Base-by-base conservation (phyloP, 1,140 invertebrate genomes). In the Heterodera carotae region DNA sequence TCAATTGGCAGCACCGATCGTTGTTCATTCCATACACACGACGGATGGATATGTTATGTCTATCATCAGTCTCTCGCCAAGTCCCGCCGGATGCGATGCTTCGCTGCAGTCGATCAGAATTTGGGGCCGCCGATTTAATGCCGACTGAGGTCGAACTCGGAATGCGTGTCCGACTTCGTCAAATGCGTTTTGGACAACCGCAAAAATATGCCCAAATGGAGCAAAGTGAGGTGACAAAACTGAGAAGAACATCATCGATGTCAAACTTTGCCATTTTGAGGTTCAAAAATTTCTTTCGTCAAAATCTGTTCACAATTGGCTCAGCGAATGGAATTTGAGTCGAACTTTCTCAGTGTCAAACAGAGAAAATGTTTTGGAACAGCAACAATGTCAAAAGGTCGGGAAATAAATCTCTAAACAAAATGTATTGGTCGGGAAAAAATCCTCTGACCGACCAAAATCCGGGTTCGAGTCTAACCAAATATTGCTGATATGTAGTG, bases 321-420 rank as follows among this genome's bases (percentile, higher is more conserved):
- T 74, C n/a, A 74, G 71, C 59, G 71, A 74, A 62, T 74, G 71
- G 71, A 56, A 74, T 62, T 64, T 74, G 53, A 74, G 48, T n/a
- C 43, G 15, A 64, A 66, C 62, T 10, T 31, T 66, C 27, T 53
- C 48, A 53, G 48, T 22, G 18, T 4, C 48, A 18, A 59, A 59
- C 31, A 71, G 29, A 71, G 69, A 43, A 48, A 71, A 48, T 36
- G 25, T 22, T 43, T 34, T 70, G 29, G 31, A 48, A 29, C 18
- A 31, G 27, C 8, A n/a, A 22, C 18, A 43, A 71, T 22, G 31
- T 71, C 22, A 43, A 33, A 71, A 71, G 29, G 29, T 71, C 22
- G 56, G 56, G 1, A 2, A 34, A 69, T 15, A 34, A 8, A 12
- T n/a, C n/a, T n/a, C n/a, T n/a, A n/a, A n/a, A n/a, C n/a, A n/a